phyloP scores from a whole-genome alignment of 2,888 invertebrate species.

The Caenorhabditis panamensis region DNA sequence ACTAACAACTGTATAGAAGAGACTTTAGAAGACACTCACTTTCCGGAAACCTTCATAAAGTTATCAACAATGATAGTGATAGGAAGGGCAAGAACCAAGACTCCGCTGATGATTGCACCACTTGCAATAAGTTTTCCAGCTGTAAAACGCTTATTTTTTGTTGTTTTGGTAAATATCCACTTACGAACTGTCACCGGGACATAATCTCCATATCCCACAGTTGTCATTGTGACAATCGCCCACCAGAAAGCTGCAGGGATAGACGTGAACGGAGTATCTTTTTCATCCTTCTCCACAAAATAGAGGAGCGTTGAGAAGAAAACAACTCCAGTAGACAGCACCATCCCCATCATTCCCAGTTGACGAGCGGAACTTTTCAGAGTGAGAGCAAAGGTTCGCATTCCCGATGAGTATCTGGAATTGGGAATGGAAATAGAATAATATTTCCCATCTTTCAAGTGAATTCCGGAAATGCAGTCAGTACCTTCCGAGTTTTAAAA shows the following conservation, averaged over 20 bases:
- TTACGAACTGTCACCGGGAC: constrained; percentile 76
- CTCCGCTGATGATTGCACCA: constrained; percentile 79
- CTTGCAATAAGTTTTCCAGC: constrained; percentile 78
- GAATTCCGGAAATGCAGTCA: no score
- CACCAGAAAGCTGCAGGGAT: constrained; percentile 80
- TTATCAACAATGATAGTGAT: constrained; percentile 81
- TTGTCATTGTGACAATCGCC: constrained; percentile 79
- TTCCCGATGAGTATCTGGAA: constrained; percentile 75
- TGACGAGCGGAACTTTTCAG: constrained; percentile 74
- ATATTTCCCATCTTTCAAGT: no score
- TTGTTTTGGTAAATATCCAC: constrained; percentile 36
- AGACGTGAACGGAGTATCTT: constrained; percentile 77
- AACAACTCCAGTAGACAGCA: constrained; percentile 78
- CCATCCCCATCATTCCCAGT: constrained; percentile 75
- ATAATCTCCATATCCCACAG: constrained; percentile 78
- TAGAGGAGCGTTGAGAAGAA: constrained; percentile 79
- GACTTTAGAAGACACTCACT: constrained; percentile 57
- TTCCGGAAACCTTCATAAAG: constrained; percentile 80
- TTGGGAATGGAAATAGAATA: no score
- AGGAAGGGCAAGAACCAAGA: constrained; percentile 78
- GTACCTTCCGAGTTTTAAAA: constrained; percentile 76
- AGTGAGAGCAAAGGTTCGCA: constrained; percentile 79
- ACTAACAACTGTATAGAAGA: background rate
- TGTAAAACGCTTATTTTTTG: constrained; percentile 37
- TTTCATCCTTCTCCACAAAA: constrained; percentile 78